Evolutionary conservation across 2,113 vertebrate species (phyloP).

Genomic region (cattle (Bos taurus)): ARS-UCD2.0 NC_037337.1:48525501-48526000

Average conservation of each 20-base stretch:
- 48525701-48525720: not conserved
- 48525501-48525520: not conserved
- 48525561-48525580: not conserved
- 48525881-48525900: not conserved
- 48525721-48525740: not conserved
- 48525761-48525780: not conserved
- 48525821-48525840: not conserved
- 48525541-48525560: not conserved
- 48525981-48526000: slow-evolving; percentile 29
- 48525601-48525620: not conserved
- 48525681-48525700: not conserved
- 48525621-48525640: not conserved
- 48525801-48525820: not conserved
- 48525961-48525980: slow-evolving; percentile 16
- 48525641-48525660: not conserved
- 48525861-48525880: not conserved
- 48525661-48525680: not conserved
- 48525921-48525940: not conserved
- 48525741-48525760: not conserved
- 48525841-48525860: not conserved
- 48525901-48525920: not conserved
- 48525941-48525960: not conserved
- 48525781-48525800: not conserved
- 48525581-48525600: not conserved
- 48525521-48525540: not conserved